Evolutionary conservation across 2,797 vertebrate genomes (phyloP).

Genomic region (Helicolenus hilgendorfi): DNA sequence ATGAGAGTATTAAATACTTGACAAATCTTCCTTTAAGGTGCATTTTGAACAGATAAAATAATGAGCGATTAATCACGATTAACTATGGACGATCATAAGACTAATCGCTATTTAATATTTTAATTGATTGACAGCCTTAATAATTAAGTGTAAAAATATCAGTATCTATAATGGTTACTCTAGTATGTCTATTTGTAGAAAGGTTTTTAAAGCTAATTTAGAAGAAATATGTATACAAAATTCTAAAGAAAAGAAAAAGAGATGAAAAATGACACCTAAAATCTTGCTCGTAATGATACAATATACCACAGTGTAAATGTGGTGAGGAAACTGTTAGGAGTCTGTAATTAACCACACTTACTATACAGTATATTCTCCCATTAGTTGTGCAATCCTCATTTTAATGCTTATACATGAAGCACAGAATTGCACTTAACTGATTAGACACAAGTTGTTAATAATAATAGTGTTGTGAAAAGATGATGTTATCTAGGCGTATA

Average conservation of each 20-base stretch:
- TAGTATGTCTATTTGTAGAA: not conserved
- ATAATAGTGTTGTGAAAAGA: not conserved
- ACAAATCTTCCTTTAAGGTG: too few species aligned
- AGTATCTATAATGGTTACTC: not conserved
- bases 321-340: not conserved
- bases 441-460: not conserved
- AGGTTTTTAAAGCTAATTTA: not conserved
- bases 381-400: not conserved
- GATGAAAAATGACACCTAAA: not conserved
- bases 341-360: not conserved
- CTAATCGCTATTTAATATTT: too few species aligned
- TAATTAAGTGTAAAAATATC: not conserved
- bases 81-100: too few species aligned
- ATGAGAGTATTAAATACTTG: too few species aligned
- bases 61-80: too few species aligned
- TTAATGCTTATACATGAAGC: not conserved
- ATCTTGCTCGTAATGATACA: not conserved
- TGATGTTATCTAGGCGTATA: not conserved
- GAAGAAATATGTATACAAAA: not conserved
- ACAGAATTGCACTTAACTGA: not conserved
- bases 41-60: too few species aligned
- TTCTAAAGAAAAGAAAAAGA: not conserved
- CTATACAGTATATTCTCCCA: not conserved
- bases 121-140: too few species aligned
- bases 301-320: not conserved